These are phyloP conservation scores for Cartodere bifasciata DNA, from an alignment of 2,888 invertebrate genomes.

Conservation along the genomic window DNA sequence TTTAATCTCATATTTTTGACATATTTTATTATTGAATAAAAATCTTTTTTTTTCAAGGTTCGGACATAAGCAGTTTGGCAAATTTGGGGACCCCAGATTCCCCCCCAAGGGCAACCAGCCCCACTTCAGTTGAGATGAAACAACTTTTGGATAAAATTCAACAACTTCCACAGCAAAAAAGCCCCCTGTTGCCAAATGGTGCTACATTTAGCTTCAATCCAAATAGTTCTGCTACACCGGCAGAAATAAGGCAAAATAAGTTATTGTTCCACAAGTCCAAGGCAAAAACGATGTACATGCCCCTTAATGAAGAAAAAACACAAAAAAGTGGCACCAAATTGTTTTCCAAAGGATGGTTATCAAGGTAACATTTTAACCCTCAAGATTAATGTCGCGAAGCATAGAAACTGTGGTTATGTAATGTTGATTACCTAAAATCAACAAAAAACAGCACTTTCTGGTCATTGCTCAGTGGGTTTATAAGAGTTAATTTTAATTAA, in stretches of 20 bases:
- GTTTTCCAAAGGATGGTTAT: slow-evolving; percentile 44
- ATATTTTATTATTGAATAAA: background rate
- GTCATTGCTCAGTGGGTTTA: too few species aligned
- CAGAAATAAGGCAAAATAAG: slow-evolving; percentile 22
- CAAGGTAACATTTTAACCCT: too few species aligned
- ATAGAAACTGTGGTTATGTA: too few species aligned
- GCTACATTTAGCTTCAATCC: too few species aligned
- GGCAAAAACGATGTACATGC: slow-evolving; percentile 60
- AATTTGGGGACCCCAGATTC: slow-evolving; percentile 57
- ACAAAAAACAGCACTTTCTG: too few species aligned
- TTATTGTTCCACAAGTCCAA: slow-evolving; percentile 41
- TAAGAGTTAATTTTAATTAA: too few species aligned
- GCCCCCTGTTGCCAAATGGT: slow-evolving; percentile 28
- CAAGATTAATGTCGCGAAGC: too few species aligned
- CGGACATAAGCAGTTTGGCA: slow-evolving; percentile 57
- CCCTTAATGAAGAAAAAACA: slow-evolving; percentile 35
- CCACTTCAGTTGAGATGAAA: slow-evolving; percentile 60
- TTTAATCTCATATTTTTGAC: background rate
- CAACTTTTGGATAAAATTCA: slow-evolving; percentile 63
- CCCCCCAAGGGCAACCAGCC: slow-evolving; percentile 72
- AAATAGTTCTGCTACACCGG: slow-evolving; percentile 20
- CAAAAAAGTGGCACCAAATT: slow-evolving; percentile 17
- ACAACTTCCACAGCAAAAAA: slow-evolving; percentile 44
- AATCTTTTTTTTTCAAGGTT: too few species aligned
- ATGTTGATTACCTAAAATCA: too few species aligned